Conservation (phyloP, 1,140 invertebrate species). For the Pissodes strobi region DNA sequence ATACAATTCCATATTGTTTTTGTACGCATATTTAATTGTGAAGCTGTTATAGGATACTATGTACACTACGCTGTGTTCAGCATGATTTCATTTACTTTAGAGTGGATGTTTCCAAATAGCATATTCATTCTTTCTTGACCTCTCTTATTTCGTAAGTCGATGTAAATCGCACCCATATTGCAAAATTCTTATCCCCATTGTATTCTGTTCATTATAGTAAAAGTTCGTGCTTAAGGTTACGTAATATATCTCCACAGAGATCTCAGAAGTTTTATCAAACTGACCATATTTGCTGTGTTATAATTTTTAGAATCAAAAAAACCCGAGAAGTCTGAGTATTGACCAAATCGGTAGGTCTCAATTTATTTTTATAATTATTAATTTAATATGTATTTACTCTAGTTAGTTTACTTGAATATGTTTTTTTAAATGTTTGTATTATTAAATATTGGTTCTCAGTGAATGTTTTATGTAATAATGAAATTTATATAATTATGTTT, state of each 20-base stretch:
- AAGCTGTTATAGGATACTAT: too few relatives aligned
- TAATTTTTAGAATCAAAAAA: conserved; percentile 18
- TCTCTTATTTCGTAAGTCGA: too few relatives aligned
- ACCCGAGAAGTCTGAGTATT: conserved; percentile 3
- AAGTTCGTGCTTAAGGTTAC: background rate
- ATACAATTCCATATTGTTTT: too few relatives aligned
- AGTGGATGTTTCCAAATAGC: too few relatives aligned
- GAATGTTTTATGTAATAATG: background rate
- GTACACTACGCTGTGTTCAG: too few relatives aligned
- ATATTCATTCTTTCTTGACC: too few relatives aligned
- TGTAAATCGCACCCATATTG: too few relatives aligned
- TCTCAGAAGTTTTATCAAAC: conserved; percentile 28
- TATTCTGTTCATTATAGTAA: too few relatives aligned
- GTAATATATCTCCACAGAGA: background rate
- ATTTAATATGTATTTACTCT: conserved; percentile 18
- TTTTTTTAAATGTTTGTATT: too few relatives aligned
- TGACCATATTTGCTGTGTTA: conserved; percentile 32
- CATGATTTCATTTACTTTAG: too few relatives aligned
- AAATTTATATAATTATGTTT: conserved; percentile 2
- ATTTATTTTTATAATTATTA: conserved; percentile 23
- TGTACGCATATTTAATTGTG: too few relatives aligned
- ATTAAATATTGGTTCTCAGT: conserved; percentile 6
- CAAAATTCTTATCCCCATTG: too few relatives aligned
- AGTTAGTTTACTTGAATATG: conserved; percentile 14
- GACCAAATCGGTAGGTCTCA: conserved; percentile 26